Base-by-base conservation (phyloP, 1,140 invertebrate species). In the Gonioctena quinquepunctata region DNA sequence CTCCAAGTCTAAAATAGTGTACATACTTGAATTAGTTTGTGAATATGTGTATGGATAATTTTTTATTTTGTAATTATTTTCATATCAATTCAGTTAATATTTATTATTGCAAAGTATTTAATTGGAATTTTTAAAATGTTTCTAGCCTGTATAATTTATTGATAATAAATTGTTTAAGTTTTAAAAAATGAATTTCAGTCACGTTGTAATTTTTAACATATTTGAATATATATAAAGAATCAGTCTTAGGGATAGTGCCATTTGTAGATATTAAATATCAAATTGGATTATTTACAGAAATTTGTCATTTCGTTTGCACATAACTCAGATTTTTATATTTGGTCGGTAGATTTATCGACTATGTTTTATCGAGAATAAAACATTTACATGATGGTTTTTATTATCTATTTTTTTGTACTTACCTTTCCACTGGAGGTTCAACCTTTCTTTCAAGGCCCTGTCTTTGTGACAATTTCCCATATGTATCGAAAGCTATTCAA, bases 321-420 rank as follows among this genome's bases (percentile, higher is more conserved):
- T 77, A 77, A 72, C 71, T 77, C 57, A 76, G 28, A 75, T 76
- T 77, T 77, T 77, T 77, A 77, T 77, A 77, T 74, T 76, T 77
- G 48, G 76, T 77, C 76, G 71, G 71, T 76, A 72, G 66, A 66
- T 50, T 65, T 71, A 66, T 69, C 62, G 69, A 69, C 68, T 66
- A 16, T 54, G 70, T 70, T 74, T 76, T 76, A 76, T 69, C 67
- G 67, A 73, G 69, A 75, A 77, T 42, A 42, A 42, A 61, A 70
- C 54, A 57, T 42, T 57, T 57, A 57, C 54, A 57, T 57, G 54
- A 57, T 57, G 48, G 54, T 57, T 57, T 57, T 57, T 22, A 57
- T 57, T 57, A 57, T 57, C 22, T 57, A 23, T 57, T 22, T 57
- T 25, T 23, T 57, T 57, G 19, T 57, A 57, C 18, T 57, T 11